These are phyloP conservation scores for Megalurothrips usitatus DNA, from an alignment of 2,888 invertebrate genomes.

Conservation along the genomic window DNA sequence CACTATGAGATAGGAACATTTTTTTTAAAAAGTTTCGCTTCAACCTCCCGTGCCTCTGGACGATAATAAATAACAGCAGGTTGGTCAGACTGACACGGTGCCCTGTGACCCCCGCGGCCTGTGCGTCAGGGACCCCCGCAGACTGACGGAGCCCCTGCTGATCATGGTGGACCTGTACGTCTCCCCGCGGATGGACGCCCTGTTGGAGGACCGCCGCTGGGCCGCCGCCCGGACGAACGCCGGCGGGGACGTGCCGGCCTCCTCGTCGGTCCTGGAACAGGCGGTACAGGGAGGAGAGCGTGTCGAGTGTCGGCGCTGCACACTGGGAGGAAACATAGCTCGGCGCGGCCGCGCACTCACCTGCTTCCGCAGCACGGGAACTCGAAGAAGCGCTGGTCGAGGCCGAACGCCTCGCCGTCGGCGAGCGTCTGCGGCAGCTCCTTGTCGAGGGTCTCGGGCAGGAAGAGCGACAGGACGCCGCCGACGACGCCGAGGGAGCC, in stretches of 20 bases:
- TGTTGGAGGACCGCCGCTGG: conserved; percentile 51
- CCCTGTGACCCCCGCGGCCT: too few relatives aligned
- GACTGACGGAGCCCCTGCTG: conserved; percentile 26
- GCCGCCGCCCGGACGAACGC: conserved; percentile 36
- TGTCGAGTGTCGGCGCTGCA: too few relatives aligned
- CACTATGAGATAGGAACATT: too few relatives aligned
- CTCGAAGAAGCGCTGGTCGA: conserved; percentile 74
- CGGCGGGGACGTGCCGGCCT: background rate
- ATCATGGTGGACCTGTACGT: conserved; percentile 40
- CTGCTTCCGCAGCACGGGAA: conserved; percentile 66
- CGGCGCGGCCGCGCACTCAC: too few relatives aligned
- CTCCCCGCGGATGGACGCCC: conserved; percentile 61
- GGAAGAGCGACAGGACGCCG: conserved; percentile 68
- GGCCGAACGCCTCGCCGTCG: conserved; percentile 82
- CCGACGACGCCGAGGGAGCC: conserved; percentile 71
- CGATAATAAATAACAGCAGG: too few relatives aligned
- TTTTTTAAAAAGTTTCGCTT: too few relatives aligned
- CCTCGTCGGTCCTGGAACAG: background rate
- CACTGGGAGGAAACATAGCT: too few relatives aligned
- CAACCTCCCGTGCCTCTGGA: too few relatives aligned
- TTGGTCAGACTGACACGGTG: too few relatives aligned
- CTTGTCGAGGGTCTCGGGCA: conserved; percentile 81
- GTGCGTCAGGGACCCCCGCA: too few relatives aligned
- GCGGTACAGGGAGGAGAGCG: too few relatives aligned
- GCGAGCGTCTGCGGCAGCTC: conserved; percentile 80